Evolutionary conservation across 2,888 invertebrate species (phyloP), one percentile per base, ranked within the genome.

Genomic region (Caenorhabditis doughertyi): DNA sequence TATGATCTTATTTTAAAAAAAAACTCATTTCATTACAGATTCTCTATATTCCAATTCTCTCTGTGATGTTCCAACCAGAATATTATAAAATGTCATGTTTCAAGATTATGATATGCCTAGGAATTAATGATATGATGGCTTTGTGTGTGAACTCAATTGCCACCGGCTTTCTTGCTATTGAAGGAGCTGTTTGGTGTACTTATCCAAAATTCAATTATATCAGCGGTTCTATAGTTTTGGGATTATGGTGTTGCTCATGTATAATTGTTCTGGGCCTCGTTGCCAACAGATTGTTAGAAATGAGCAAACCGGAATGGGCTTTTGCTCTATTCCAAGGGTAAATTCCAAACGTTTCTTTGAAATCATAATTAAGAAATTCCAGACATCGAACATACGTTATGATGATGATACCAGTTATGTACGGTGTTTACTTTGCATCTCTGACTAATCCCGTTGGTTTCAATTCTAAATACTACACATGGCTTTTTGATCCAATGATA

Each of bases 241-340:
- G 74, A 18, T 67, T 76, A 13, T 67, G 67, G 76, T 76, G 67
- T 25, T 74, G 65, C 32, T 53, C 74, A 4, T 74, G 74, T 25
- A 32, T 65, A 9, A 27, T 65, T 47, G 55, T 56, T 1, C 25
- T 74, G 16, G 13, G 55, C 3, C 25, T 74, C 2, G 74, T 74
- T 13, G 32, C 44, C 1, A 74, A 74, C 32, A 23, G 74, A 18
- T 18, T 74, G 7, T 13, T 74, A n/a, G 65, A 74, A n/a, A 29
- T 74, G 5, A 62, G 62, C 0, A 53, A 62, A 11, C 62, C 62
- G 1, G 18, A 35, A 13, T 7, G 39, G 13, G 53, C 53, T 1
- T 35, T 42, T 7, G 18, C 55, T 11, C 7, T 62, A 0, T 73
- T 64, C n/a, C 27, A 64, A 21, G 72, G 72, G 72, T 73, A 23